Evolutionary conservation across 2,113 vertebrate species (phyloP).

Genomic region (Glaucidium brasilianum): DNA sequence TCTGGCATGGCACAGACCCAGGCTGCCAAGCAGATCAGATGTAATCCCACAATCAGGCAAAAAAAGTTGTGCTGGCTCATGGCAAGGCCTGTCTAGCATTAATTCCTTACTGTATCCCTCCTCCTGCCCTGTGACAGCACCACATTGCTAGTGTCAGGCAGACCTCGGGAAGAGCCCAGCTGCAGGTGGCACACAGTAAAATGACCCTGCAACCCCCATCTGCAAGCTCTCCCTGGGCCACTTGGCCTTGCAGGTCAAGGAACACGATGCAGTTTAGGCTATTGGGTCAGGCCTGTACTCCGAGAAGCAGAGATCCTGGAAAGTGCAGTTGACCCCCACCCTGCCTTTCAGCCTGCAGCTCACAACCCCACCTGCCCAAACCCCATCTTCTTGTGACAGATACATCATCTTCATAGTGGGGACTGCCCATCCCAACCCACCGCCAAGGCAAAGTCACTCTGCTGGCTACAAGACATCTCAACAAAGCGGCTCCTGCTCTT

Average conservation of each 20-base stretch:
- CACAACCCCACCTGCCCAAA: not conserved
- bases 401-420: not conserved
- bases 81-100: not conserved
- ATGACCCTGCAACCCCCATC: rapidly evolving
- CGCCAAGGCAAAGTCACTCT: not conserved
- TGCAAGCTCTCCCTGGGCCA: not conserved
- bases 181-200: not conserved
- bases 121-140: not conserved
- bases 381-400: not conserved
- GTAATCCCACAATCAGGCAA: not conserved
- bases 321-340: not conserved
- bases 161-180: not conserved
- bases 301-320: not conserved
- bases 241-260: not conserved
- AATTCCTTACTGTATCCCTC: not conserved
- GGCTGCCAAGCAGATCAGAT: not conserved
- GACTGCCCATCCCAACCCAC: too few species aligned
- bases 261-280: not conserved
- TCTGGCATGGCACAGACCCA: not conserved
- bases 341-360: not conserved
- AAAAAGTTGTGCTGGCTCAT: not conserved
- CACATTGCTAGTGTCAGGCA: not conserved
- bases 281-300: not conserved
- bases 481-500: not conserved
- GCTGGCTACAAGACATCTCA: not conserved